phyloP scores from a whole-genome alignment of 2,797 vertebrate species.

The Falco columbarius region DNA sequence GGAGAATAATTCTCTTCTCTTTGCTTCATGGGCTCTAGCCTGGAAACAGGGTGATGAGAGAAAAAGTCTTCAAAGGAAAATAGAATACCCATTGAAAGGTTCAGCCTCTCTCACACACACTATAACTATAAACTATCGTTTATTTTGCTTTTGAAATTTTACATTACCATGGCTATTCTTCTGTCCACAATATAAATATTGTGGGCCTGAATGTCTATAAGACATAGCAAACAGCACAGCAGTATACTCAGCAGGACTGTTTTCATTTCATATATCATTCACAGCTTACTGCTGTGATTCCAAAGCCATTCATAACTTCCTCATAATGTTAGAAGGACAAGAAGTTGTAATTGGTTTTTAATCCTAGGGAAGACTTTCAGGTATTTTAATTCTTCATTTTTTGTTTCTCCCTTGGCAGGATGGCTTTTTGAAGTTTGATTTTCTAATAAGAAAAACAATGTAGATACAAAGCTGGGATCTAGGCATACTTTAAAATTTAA shows the following conservation, averaged over 20 bases:
- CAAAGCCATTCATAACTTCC: neutral
- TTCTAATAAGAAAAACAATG: neutral
- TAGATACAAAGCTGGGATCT: neutral
- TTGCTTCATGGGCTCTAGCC: slow-evolving; percentile 4
- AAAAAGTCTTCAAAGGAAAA: neutral
- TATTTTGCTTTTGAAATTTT: slow-evolving; percentile 5
- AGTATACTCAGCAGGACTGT: neutral
- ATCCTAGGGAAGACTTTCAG: neutral
- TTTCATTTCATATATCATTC: slow-evolving; percentile 14
- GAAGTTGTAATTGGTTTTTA: neutral
- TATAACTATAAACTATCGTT: neutral
- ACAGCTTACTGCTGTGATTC: neutral
- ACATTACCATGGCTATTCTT: neutral
- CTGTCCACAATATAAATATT: neutral
- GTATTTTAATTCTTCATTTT: neutral
- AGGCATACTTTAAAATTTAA: neutral
- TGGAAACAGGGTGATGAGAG: neutral
- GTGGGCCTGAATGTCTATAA: neutral
- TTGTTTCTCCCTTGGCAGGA: neutral
- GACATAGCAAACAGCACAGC: slow-evolving; percentile 8
- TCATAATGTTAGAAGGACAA: neutral
- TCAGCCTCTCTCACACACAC: neutral
- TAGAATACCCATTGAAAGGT: neutral
- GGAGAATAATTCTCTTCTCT: neutral
- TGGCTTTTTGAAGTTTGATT: neutral